Evolutionary conservation across 2,113 vertebrate genomes (phyloP).

Genomic region (Protobothrops mucrosquamatus): DNA sequence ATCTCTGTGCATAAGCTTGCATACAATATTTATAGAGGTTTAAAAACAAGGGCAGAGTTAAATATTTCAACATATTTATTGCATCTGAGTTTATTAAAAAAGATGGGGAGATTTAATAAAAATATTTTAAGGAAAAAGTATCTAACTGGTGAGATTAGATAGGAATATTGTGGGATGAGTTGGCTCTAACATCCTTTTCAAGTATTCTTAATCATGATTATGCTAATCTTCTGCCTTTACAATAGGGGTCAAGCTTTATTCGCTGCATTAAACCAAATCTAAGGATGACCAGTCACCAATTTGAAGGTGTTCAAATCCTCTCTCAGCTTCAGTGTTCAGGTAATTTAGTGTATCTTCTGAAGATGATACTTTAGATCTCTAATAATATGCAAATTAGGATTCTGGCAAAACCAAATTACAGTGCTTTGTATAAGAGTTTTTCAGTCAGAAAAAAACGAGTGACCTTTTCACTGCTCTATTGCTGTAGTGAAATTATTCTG

Average conservation of each 20-base stretch:
- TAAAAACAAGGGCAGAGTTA: neutral
- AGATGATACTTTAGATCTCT: neutral
- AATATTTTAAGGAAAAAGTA: neutral
- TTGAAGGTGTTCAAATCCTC: constrained; percentile 95
- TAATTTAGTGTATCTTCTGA: constrained; percentile 49
- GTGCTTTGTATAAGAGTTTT: neutral
- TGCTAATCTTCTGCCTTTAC: constrained; percentile 45
- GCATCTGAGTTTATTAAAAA: neutral
- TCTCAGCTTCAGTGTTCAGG: constrained; percentile 98
- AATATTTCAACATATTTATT: neutral
- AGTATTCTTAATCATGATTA: constrained; percentile 17
- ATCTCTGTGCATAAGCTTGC: neutral
- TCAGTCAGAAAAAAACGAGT: neutral
- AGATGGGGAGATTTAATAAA: neutral
- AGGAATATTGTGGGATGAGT: neutral
- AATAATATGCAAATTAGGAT: neutral
- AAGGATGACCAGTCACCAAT: constrained; percentile 96
- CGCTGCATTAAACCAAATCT: constrained; percentile 98
- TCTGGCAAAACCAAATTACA: neutral
- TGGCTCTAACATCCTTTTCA: neutral
- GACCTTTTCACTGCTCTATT: neutral
- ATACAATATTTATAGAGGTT: neutral
- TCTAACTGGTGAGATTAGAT: neutral
- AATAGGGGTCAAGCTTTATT: constrained; percentile 93
- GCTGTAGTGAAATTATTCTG: constrained; percentile 16